A percentile compares a stretch with the other conserved stretches of the same genome.
These are phyloP conservation scores for Agelaius tricolor DNA, from an alignment of 2,113 vertebrate species.

Conservation along the genomic window DNA sequence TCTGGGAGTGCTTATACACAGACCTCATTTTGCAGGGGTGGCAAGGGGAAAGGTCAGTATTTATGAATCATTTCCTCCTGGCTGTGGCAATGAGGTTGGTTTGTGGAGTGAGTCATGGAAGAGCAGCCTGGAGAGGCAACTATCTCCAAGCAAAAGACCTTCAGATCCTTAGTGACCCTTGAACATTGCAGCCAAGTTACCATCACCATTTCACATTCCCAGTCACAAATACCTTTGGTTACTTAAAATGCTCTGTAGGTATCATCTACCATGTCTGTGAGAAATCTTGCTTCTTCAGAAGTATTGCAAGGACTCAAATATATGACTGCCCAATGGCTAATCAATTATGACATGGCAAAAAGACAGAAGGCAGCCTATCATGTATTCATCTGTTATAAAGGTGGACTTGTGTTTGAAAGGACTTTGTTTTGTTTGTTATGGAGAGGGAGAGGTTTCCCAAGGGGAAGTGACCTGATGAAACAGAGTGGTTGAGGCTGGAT, in stretches of 20 bases:
- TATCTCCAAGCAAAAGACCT: conserved; percentile 19
- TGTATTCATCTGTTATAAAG: background rate
- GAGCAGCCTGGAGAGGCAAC: conserved; percentile 40
- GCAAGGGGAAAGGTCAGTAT: conserved; percentile 76
- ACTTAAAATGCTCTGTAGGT: background rate
- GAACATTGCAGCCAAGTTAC: background rate
- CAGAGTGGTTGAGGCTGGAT: background rate
- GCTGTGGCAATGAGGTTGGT: conserved; percentile 59
- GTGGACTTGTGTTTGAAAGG: background rate
- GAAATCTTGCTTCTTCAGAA: background rate
- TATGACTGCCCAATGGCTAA: background rate
- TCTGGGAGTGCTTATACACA: conserved; percentile 65
- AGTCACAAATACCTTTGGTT: background rate
- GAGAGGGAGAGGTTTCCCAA: background rate
- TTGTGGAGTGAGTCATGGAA: conserved; percentile 73
- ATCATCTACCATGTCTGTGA: background rate
- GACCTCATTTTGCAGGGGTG: conserved; percentile 68
- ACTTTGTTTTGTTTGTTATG: background rate
- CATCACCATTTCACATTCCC: background rate
- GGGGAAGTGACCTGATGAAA: background rate
- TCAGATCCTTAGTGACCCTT: background rate
- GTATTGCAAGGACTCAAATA: background rate
- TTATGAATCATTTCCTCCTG: conserved; percentile 81
- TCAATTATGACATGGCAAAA: background rate
- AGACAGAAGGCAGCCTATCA: background rate